A percentile compares a stretch with the other conserved stretches of the same genome.
These are phyloP conservation scores for Reticulitermes speratus DNA, from an alignment of 1,140 invertebrate species.

Conservation along the genomic window DNA sequence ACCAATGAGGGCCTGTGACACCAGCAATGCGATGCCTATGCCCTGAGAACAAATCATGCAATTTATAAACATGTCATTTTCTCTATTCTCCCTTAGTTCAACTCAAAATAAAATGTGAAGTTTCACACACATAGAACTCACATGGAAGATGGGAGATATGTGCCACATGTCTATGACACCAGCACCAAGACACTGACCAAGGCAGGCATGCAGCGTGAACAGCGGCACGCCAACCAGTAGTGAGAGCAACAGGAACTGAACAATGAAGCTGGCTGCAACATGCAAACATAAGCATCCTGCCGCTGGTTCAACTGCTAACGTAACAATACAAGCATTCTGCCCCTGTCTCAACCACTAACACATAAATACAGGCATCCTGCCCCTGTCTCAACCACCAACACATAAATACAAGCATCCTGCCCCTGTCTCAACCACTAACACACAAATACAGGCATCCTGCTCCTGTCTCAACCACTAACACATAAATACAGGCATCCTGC, in stretches of 20 bases:
- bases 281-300: constrained; percentile 25
- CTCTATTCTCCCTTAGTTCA: neutral
- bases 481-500: neutral
- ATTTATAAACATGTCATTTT: too few relatives aligned
- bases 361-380: neutral
- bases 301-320: too few relatives aligned
- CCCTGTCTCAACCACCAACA: too few relatives aligned
- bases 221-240: constrained; percentile 82
- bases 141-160: constrained; percentile 84
- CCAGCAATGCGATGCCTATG: constrained; percentile 77
- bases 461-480: neutral
- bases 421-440: too few relatives aligned
- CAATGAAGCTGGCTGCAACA: constrained; percentile 77
- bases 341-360: neutral
- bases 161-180: constrained; percentile 90
- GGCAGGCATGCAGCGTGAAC: constrained; percentile 78
- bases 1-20: constrained; percentile 77
- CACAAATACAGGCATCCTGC: too few relatives aligned
- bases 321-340: neutral
- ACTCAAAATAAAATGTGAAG: neutral
- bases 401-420: too few relatives aligned
- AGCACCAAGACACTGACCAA: constrained; percentile 80
- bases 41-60: constrained; percentile 51
- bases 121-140: constrained; percentile 38
- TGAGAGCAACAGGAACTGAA: constrained; percentile 85